These are phyloP conservation scores for Phragmatobia fuliginosa DNA, from an alignment of 2,888 invertebrate genomes.

Conservation along the genomic window DNA sequence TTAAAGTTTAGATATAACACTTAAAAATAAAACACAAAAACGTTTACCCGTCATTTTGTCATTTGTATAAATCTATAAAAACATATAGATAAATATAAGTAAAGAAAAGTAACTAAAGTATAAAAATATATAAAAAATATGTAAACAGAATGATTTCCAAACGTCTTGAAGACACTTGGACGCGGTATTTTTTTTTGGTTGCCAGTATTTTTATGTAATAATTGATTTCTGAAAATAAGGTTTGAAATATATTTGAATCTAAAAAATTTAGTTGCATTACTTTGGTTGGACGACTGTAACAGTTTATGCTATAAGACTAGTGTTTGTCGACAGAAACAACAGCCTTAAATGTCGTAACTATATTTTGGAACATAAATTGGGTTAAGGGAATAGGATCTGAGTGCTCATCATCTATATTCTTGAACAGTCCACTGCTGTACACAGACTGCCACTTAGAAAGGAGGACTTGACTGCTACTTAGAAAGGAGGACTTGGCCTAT, in stretches of 20 bases:
- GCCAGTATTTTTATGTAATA: neutral
- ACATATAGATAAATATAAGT: neutral
- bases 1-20: neutral
- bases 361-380: too few relatives aligned
- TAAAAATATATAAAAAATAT: neutral
- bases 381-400: too few relatives aligned
- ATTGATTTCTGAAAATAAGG: neutral
- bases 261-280: too few relatives aligned
- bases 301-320: neutral
- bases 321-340: too few relatives aligned
- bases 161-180: neutral
- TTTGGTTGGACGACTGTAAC: neutral
- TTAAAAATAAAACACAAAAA: neutral
- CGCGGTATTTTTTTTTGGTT: neutral
- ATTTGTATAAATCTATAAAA: neutral
- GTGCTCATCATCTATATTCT: too few relatives aligned
- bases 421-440: too few relatives aligned
- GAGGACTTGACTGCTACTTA: too few relatives aligned
- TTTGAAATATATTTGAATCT: neutral
- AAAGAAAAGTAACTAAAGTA: neutral
- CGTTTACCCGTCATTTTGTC: constrained; percentile 8
- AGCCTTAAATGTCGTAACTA: neutral
- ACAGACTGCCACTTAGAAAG: too few relatives aligned
- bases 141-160: neutral
- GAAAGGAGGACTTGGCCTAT: too few relatives aligned